Evolutionary conservation across 2,797 vertebrate genomes (phyloP).

Genomic region (Australoheros facetus): DNA sequence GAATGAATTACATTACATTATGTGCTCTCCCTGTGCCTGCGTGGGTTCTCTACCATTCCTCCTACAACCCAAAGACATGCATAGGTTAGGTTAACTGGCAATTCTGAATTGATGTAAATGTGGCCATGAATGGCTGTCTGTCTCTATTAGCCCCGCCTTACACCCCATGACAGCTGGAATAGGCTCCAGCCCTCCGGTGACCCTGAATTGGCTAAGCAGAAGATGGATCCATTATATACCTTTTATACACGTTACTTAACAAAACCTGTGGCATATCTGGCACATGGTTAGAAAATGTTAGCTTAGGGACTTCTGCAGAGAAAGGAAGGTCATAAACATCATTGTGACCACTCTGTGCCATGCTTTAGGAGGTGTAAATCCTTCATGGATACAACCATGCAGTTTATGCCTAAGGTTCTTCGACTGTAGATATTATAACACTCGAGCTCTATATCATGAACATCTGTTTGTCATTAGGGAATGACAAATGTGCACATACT

Average conservation of each 20-base stretch:
- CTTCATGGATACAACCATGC: constrained; percentile 20
- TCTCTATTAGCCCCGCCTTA: neutral
- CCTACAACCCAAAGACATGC: neutral
- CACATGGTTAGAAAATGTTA: neutral
- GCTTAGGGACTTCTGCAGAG: constrained; percentile 26
- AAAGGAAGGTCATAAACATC: neutral
- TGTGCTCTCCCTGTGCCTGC: too few relatives aligned
- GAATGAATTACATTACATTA: neutral
- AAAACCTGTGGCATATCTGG: neutral
- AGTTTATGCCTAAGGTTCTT: constrained; percentile 24
- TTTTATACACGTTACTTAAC: neutral
- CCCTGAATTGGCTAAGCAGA: neutral
- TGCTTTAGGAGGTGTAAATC: constrained; percentile 48
- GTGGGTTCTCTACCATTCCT: neutral
- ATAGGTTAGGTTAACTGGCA: neutral
- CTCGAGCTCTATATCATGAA: constrained; percentile 50
- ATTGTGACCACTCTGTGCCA: neutral
- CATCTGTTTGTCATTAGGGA: constrained; percentile 70
- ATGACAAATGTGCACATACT: constrained; percentile 45
- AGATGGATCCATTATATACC: neutral
- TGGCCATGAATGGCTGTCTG: neutral
- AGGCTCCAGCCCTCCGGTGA: fast-evolving
- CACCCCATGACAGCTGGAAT: neutral
- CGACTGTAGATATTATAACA: constrained; percentile 1
- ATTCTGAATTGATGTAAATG: neutral